A percentile compares a stretch with the other conserved stretches of the same genome.
phyloP scores from a whole-genome alignment of 30 jellyfish, hydroid and myxozoan species.

The Catostylus mosaicus region DNA sequence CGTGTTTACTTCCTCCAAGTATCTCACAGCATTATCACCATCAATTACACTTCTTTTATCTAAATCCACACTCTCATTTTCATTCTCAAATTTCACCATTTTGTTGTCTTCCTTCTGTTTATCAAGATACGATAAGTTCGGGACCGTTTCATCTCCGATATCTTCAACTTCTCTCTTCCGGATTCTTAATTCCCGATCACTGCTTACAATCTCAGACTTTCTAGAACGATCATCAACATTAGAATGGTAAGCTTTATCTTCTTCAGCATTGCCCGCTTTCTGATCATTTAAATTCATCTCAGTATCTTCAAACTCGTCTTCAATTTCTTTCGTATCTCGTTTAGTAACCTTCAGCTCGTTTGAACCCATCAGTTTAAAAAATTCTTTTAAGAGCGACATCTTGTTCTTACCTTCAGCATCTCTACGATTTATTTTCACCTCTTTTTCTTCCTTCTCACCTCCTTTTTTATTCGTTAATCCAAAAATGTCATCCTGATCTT shows the following conservation, averaged over 20 bases:
- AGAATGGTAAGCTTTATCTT: neutral
- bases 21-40: conserved; percentile 63
- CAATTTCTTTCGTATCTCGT: conserved; percentile 8
- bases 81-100: conserved; percentile 18
- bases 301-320: neutral
- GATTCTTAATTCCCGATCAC: conserved; percentile 28
- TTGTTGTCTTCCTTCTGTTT: conserved; percentile 3
- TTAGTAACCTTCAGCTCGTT: conserved; percentile 5
- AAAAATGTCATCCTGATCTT: neutral
- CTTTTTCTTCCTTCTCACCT: neutral
- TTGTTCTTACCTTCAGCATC: neutral
- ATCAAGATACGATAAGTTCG: conserved; percentile 25
- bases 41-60: conserved; percentile 40
- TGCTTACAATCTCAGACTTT: neutral
- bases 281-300: neutral
- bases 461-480: neutral
- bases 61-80: neutral
- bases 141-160: conserved; percentile 65
- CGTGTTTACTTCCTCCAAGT: conserved; percentile 47
- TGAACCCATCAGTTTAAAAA: conserved; percentile 49
- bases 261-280: neutral
- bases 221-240: neutral
- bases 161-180: conserved; percentile 47
- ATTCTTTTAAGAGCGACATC: conserved; percentile 18
- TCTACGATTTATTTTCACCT: neutral